Evolutionary conservation across 2,888 invertebrate genomes (phyloP), one percentile per base, ranked within the genome.

Genomic region (Noctua janthe): DNA sequence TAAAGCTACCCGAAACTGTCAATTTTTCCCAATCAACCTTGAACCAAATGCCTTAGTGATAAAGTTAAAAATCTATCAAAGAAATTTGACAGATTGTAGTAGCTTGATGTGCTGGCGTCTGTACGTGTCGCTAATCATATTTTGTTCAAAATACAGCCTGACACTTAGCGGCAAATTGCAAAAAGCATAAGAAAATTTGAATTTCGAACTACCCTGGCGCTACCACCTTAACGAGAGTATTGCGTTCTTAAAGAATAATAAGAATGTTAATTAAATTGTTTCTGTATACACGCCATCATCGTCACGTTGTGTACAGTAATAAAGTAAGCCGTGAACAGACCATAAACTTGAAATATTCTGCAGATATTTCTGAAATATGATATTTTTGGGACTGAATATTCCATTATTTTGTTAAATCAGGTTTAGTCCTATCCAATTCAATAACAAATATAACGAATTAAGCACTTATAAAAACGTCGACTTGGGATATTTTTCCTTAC

Each of bases 401-500:
- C 29, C 29, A 29, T 29, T 29, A 29, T 29, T 29, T 29, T 29
- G n/a, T 29, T 29, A 29, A 29, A 29, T 29, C 29, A 15, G 13
- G 11, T 15, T 43, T 43, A 67, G 13, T 23, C 23, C 23, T 8
- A 15, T 10, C 15, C 15, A 1, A 43, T 39, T 13, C 23, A 23
- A 20, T 5, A 20, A 43, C 23, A 23, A n/a, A 35, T 20, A 1
- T 39, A 23, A 43, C 43, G 8, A 67, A 43, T 43, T 69, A 7
- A 43, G 23, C 13, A 15, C 15, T 1, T 15, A 8, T 8, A 56
- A 71, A 72, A 13, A 29, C 0, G 17, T 15, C 2, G 15, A 7
- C 13, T 17, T 0, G 0, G 20, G 1, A 17, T 29, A 20, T 85
- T 54, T 85, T 81, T 49, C 10, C 23, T 67, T 54, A 20, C 35